A percentile compares a stretch with the other conserved stretches of the same genome.
Evolutionary conservation across 1,140 invertebrate species (phyloP).

Genomic region (Tetragonula clypearis): DNA sequence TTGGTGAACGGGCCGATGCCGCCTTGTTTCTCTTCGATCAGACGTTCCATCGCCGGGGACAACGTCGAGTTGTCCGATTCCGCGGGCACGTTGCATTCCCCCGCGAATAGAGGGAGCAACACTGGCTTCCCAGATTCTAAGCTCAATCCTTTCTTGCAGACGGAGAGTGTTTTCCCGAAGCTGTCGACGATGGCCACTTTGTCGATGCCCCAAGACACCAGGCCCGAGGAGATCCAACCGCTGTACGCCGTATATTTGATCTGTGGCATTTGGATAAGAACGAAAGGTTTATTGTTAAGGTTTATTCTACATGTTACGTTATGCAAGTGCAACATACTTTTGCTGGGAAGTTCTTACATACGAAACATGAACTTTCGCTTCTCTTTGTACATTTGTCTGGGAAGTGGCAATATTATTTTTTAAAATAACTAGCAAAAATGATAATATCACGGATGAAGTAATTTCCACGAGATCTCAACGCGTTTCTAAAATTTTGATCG

Average conservation of each 20-base stretch:
- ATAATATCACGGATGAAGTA: no score
- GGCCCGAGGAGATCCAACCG: conserved; percentile 94
- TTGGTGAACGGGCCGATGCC: conserved; percentile 74
- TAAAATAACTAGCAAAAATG: no score
- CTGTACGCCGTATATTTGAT: conserved; percentile 94
- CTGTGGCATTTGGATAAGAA: conserved; percentile 79
- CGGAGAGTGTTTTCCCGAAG: conserved; percentile 90
- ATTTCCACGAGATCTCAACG: no score
- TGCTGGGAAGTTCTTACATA: no score
- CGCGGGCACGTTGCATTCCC: conserved; percentile 86
- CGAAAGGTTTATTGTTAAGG: background rate
- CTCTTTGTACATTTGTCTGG: no score
- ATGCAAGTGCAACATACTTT: no score
- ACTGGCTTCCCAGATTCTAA: conserved; percentile 89
- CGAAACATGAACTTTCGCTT: no score
- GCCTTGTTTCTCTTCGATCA: conserved; percentile 53
- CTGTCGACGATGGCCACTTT: conserved; percentile 93
- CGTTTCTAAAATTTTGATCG: background rate
- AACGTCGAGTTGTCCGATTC: conserved; percentile 70
- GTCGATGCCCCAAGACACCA: conserved; percentile 90
- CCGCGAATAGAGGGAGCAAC: conserved; percentile 87
- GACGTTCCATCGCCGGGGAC: conserved; percentile 40
- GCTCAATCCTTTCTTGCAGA: conserved; percentile 89
- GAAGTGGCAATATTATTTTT: no score
- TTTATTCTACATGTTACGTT: background rate